Base-by-base conservation (phyloP, 2,113 vertebrate species). In the Excalfactoria chinensis region DNA sequence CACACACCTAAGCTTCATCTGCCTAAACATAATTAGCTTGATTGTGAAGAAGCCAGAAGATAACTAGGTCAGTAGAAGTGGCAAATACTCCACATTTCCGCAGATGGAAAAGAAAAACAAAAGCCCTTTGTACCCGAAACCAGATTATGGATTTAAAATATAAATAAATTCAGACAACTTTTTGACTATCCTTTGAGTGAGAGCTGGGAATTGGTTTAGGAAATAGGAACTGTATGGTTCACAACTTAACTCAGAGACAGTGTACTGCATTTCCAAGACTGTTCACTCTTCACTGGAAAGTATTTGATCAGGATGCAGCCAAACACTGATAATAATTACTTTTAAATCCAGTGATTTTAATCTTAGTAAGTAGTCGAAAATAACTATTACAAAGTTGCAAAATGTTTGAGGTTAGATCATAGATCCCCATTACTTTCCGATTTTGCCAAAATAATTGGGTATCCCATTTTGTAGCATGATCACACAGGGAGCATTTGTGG, bases 401-500 rank as follows among this genome's bases (percentile, higher is more conserved):
- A 70, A 89, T n/a, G 13, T 80, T 9, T 35, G 20, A 23, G 7
- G 41, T 49, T 88, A 87, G 46, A 60, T 89, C 32, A 16, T 11
- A 70, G 53, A 62, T 32, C 32, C 34, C 84, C 25, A 13, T 9
- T 59, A 72, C 35, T 58, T 93, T 21, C 35, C 13, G 13, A 49
- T 66, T 62, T 84, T 89, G 78, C 22, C 78, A 85, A 92, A 93
- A 84, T 63, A 96, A 85, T 20, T 78, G 10, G 4, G 41, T 69
- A 5, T 78, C 41, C 34, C 66, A 92, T 76, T 66, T 60, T 84
- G 56, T 4, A 75, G 43, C 37, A 46, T 7, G 35, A 80, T 85
- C 44, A 69, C 0, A 0, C 60, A 32, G 51, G 56, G 62, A 59
- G 9, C 9, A 11, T 80, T 94, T 73, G 70, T 30, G 79, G 25